Evolutionary conservation across 2,888 invertebrate species (phyloP), one percentile per base, ranked within the genome.

Genomic region (Andrena fulva): DNA sequence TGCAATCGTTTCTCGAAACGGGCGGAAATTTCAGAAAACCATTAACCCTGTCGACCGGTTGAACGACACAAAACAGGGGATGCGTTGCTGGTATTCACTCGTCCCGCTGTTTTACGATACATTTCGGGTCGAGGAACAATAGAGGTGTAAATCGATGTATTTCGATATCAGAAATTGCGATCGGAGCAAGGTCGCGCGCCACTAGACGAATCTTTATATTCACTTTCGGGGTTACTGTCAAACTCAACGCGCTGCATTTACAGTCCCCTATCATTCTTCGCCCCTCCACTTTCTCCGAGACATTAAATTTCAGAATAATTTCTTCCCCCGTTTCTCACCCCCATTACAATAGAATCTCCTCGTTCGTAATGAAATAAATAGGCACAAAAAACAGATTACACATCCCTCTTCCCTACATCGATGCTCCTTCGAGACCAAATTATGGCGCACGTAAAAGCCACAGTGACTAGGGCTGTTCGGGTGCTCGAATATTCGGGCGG

Each of bases 101-200:
- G 62, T 48, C 12, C 59, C 79, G 52, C 35, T 74, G 68, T 74
- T 80, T 82, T 69, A 80, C 70, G 81, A 80, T 82, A 79, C 75
- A 75, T 79, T 75, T 74, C 75, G 60, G 54, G n/a, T n/a, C 48
- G 60, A 52, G 31, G 70, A 80, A 80, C 75, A 82, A 80, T 82
- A 42, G 70, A 60, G 54, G 80, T 70, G 75, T 75, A 80, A 79
- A 80, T 75, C 66, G 80, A 70, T 80, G 69, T 80, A 80, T 62
- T 75, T 67, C 66, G 69, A 79, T 82, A 79, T 82, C 78, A 73
- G 68, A 73, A 78, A 78, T 72, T 77, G 67, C 72, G 71, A 80
- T 80, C 80, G 27, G 80, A 3, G n/a, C 75, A 82, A 75, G 80
- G 80, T 70, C 68, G 80, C 31, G 16, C 20, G 50, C 20, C 48